Base-by-base conservation (phyloP, 1,140 invertebrate species). In the Plectrocnemia conspersa region DNA sequence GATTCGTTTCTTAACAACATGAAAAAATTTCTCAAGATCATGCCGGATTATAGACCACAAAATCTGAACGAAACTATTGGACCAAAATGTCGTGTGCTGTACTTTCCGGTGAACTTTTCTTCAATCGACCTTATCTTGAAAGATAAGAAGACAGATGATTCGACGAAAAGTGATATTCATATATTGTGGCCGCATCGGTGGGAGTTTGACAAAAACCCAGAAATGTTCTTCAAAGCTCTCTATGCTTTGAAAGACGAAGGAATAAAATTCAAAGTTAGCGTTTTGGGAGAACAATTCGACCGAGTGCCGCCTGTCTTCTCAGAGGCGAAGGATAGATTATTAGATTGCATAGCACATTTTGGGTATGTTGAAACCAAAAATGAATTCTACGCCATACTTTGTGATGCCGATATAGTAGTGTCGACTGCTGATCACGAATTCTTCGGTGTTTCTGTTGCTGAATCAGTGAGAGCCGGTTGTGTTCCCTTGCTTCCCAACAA, bases 131-230 rank as follows among this genome's bases (percentile, higher is more conserved):
- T 13, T 1, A 29, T 45, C 7, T n/a, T n/a, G n/a, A 25, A 57
- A 32, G 23, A 5, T 3, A 41, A 22, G 23, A 15, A 22, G 15
- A 38, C 9, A 50, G 38, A 36, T 3, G 10, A 25, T 42, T 7
- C 42, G 7, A 25, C 6, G 13, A 48, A 35, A 64, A n/a, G 41
- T 40, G 46, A 61, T 69, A 15, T 87, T 11, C 81, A 83, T 66
- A 79, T 89, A 27, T 76, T 88, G 13, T 89, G 86, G 86, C 82
- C 86, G 11, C 86, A 89, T 71, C 71, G 86, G 64, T 89, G 86
- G 86, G 86, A 89, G 68, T 85, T 87, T 69, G 86, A 89, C 65
- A 89, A 89, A 69, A 79, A 82, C 67, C 86, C 86, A 7, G 76
- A 82, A 23, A 63, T 75, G 16, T 81, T 89, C 64, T 82, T 86